phyloP scores from a whole-genome alignment of 2,888 invertebrate species.

The Thecophora atra region DNA sequence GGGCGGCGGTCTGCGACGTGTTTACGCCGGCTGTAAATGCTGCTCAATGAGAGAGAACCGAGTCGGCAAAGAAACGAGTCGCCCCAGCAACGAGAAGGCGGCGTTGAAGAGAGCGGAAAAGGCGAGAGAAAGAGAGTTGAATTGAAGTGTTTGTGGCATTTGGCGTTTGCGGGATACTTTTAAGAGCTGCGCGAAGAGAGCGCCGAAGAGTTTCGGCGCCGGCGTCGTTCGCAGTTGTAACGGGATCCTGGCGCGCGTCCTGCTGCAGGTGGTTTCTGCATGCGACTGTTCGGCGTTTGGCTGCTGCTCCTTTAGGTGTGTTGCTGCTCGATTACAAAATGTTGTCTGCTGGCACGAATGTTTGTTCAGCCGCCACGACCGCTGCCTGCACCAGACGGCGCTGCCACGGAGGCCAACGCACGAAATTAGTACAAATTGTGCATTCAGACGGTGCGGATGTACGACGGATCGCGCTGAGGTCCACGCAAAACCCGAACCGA shows the following conservation, averaged over 20 bases:
- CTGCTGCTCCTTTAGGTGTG: background rate
- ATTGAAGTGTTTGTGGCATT: background rate
- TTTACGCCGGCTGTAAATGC: conserved; percentile 37
- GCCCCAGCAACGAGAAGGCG: conserved; percentile 5
- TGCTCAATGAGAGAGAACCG: conserved; percentile 14
- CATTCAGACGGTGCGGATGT: conserved; percentile 64
- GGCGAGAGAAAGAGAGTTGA: background rate
- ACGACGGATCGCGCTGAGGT: conserved; percentile 34
- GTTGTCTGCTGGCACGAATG: conserved; percentile 17
- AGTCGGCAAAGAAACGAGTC: too few relatives aligned
- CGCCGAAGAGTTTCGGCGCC: background rate
- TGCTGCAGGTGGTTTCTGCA: background rate
- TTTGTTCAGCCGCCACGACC: conserved; percentile 26
- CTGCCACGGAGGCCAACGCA: conserved; percentile 28
- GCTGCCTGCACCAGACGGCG: background rate
- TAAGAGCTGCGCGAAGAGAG: background rate
- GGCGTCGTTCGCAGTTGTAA: background rate
- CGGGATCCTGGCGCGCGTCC: background rate
- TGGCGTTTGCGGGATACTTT: too few relatives aligned
- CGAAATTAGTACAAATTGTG: conserved; percentile 65
- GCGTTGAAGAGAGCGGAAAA: background rate
- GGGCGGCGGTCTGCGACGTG: conserved; percentile 22
- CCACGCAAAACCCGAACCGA: background rate
- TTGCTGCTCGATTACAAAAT: background rate
- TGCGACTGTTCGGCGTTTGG: conserved; percentile 1